These are phyloP conservation scores for Diorhabda carinulata DNA, from an alignment of 1,140 invertebrate species.

Conservation along the genomic window DNA sequence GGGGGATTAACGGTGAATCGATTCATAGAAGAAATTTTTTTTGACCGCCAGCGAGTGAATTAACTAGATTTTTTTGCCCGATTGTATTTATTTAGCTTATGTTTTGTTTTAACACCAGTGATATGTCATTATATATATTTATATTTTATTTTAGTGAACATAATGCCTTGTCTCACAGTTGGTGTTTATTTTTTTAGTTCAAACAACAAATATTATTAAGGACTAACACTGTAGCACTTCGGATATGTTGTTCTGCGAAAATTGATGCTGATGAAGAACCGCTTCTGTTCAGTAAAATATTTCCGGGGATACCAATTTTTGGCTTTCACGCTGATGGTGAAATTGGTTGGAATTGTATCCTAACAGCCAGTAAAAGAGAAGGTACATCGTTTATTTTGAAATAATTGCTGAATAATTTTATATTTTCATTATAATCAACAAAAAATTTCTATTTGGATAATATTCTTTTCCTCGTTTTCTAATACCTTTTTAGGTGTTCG, in stretches of 20 bases:
- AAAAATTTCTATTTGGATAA: too few species aligned
- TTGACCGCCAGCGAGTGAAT: too few species aligned
- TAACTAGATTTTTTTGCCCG: too few species aligned
- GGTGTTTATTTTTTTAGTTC: constrained; percentile 28
- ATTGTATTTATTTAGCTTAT: too few species aligned
- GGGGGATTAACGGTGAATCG: too few species aligned
- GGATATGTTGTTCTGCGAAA: constrained; percentile 35
- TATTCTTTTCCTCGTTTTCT: too few species aligned
- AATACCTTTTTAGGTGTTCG: too few species aligned
- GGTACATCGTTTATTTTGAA: neutral
- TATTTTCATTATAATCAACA: neutral
- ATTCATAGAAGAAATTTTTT: too few species aligned
- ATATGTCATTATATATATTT: too few species aligned
- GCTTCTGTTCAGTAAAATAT: constrained; percentile 31
- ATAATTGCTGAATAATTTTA: neutral
- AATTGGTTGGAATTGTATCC: constrained; percentile 36
- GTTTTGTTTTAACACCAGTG: too few species aligned
- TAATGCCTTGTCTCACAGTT: too few species aligned
- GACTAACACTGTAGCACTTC: constrained; percentile 28
- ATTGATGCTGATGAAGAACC: constrained; percentile 27
- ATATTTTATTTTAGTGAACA: too few species aligned
- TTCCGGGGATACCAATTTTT: constrained; percentile 32
- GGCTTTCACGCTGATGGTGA: constrained; percentile 34
- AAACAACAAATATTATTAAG: constrained; percentile 28
- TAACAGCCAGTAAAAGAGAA: neutral